Conservation (phyloP, 2,113 vertebrate species). For the Clarias magur region DNA sequence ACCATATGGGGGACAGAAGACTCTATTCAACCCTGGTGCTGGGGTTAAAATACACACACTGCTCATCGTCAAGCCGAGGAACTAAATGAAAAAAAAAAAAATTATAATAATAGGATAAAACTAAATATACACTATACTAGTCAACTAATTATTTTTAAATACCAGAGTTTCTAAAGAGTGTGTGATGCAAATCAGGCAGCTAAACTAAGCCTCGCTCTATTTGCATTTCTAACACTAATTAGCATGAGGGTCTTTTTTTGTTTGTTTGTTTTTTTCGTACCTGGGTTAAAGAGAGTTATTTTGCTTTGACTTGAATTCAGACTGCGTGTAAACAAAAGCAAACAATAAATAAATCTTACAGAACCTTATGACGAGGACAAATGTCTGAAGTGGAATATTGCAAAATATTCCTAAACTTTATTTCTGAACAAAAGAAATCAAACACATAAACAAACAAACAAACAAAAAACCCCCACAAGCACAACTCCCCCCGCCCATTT, state of each 20-base stretch:
- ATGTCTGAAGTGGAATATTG: no score
- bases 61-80: neutral
- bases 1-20: slow-evolving; percentile 30
- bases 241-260: no score
- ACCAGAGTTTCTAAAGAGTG: neutral
- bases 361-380: no score
- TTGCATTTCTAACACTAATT: neutral
- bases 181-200: neutral
- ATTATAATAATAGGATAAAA: neutral
- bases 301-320: no score
- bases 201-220: neutral
- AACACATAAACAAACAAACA: no score
- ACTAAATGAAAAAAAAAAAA: neutral
- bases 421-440: no score
- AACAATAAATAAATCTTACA: no score
- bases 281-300: neutral
- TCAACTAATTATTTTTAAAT: neutral
- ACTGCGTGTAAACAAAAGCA: no score
- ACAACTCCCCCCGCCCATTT: no score
- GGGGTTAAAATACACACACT: neutral
- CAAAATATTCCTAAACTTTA: no score
- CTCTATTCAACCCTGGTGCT: neutral
- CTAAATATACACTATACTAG: neutral
- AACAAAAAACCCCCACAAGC: no score
- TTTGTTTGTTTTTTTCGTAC: no score